Base-by-base conservation (phyloP, 2,113 vertebrate genomes). In the Chloebia gouldiae region DNA sequence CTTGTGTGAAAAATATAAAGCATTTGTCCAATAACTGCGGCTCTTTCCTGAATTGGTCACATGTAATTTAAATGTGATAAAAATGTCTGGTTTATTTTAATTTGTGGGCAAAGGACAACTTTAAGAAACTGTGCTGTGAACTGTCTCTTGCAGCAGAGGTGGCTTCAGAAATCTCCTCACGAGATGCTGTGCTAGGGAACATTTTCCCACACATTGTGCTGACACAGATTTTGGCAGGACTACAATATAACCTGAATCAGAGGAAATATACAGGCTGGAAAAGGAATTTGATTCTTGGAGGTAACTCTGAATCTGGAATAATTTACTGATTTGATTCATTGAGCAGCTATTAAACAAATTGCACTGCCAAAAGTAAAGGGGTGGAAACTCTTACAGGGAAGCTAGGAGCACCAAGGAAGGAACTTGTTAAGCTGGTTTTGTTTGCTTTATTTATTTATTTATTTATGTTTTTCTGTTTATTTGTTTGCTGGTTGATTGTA, bases 161-260 rank as follows among this genome's bases (percentile, higher is more conserved):
- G n/a, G n/a, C n/a, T n/a, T n/a, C 30, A 69, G 37, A 64, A 93
- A 68, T 51, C 28, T 47, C 2, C 7, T 30, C 8, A 17, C 22
- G 49, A 53, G 37, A 51, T 3, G 8, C 42, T 4, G 2, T 30
- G 8, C 11, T 25, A 22, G 39, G 40, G 15, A 54, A 17, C 31
- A 16, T 47, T 64, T 30, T 4, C 4, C n/a, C 28, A 33, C 0
- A 0, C 0, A 1, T 19, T 16, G 12, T 39, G 8, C 59, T 61
- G 45, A 22, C 39, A 33, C 25, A 23, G 22, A 6, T 42, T 14
- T n/a, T 77, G 47, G 12, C 28, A 53, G 42, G 27, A 4, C 23
- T 86, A 6, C 27, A 49, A 6, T 20, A 31, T 10, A 31, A 81
- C 0, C 0, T 44, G 11, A 11, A 47, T 50, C 31, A 44, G 27